Conservation (phyloP, 2,888 invertebrate species). For the Zele albiditarsus region DNA sequence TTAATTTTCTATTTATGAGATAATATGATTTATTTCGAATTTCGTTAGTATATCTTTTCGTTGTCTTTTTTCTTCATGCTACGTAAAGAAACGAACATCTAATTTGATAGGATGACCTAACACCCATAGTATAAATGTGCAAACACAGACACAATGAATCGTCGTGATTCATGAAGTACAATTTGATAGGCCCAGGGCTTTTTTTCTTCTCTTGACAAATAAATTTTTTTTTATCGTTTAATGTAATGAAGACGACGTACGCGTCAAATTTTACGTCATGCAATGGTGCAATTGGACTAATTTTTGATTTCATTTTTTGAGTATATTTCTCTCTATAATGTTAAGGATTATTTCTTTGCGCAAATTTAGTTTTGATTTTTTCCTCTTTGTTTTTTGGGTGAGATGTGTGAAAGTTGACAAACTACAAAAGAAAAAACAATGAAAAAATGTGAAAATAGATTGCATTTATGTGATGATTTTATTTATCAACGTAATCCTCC, state of each 20-base stretch:
- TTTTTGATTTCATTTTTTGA: neutral
- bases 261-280: constrained; percentile 25
- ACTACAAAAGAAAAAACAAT: neutral
- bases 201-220: constrained; percentile 35
- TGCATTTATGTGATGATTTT: constrained; percentile 61
- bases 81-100: neutral
- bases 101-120: neutral
- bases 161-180: neutral
- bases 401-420: neutral
- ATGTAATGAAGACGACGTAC: constrained; percentile 35
- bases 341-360: neutral
- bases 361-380: neutral
- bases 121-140: neutral
- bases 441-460: constrained; percentile 27
- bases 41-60: constrained; percentile 9
- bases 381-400: neutral
- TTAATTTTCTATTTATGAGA: constrained; percentile 42
- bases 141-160: neutral
- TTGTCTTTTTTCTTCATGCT: constrained; percentile 22
- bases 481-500: constrained; percentile 49
- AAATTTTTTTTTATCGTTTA: constrained; percentile 33
- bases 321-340: neutral
- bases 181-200: neutral
- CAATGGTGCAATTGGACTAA: constrained; percentile 22
- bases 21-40: constrained; percentile 18